Base-by-base conservation (phyloP, 2,888 invertebrate species). In the Gibbula magus region DNA sequence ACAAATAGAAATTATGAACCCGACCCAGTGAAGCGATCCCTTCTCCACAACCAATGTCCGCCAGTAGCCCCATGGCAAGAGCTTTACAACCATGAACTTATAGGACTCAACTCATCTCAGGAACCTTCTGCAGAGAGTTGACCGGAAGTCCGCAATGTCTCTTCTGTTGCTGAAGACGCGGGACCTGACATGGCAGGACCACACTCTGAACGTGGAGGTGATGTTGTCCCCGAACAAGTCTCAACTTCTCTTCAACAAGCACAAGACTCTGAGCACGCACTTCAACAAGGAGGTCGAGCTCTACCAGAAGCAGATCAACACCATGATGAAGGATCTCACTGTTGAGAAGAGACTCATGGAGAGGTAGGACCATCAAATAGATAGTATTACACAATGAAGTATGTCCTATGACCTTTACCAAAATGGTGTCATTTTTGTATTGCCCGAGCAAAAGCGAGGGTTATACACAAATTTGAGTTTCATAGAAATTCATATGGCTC, bases 241-340 rank as follows among this genome's bases (percentile, higher is more conserved):
- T 0, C 86, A 86, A 13, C 86, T 89, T n/a, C 84, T 89, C n/a
- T 83, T 87, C 52, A 89, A 89, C 80, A 89, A 89, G 80, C 89
- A 89, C 79, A 88, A 88, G 77, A 85, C 88, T 0, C 83, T 89
- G 32, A 83, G 83, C 61, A 85, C 87, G 10, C 87, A 86, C 73
- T 87, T 83, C 78, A 79, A 85, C 22, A 84, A 85, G 67, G 85
- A 83, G 29, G 83, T 82, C 2, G 80, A 84, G 7, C 82, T 86
- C 16, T 86, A 84, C 52, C 87, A 88, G n/a, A 84, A 83, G 32
- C 88, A 89, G 79, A 81, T 83, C 56, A 79, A 82, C 8, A 84
- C 87, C 8, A 82, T 80, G 52, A 29, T 89, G 51, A 84, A 87
- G 66, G 84, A 87, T 74, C 84, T 83, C 51, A 77, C 84, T 20